Base-by-base conservation (phyloP, 2,888 invertebrate species). In the Spodoptera exigua region DNA sequence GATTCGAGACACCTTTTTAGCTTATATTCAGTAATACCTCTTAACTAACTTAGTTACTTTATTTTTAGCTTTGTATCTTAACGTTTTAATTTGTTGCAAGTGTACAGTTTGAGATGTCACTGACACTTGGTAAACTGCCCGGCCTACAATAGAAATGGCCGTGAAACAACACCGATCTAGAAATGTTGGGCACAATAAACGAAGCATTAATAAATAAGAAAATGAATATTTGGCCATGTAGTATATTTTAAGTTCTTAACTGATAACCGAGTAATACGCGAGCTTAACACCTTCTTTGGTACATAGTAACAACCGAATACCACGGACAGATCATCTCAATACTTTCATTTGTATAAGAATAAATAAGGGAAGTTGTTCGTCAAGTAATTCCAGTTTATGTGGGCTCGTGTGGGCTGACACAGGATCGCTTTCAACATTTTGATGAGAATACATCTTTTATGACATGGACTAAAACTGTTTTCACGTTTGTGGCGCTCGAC, bases 301-400 rank as follows among this genome's bases (percentile, higher is more conserved):
- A 39, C 32, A 32, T 9, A 45, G 36, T 35, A 45, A 36, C 57
- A 61, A 21, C 47, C 47, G 17, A 62, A 56, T 60, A 52, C 47
- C 35, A 46, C 62, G 48, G 48, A 60, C 48, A 61, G 49, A 61
- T 48, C 11, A 54, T 45, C 60, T 49, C 46, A 39, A 71, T 62
- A 69, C 66, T 67, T 74, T 73, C 58, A 58, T 74, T 74, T 74
- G 67, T 63, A 59, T 61, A 67, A 72, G 57, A 65, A 79, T 72
- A 67, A 71, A 73, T 74, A 72, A 73, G 75, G 63, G 75, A 75
- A 81, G 79, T 75, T 72, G 80, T 80, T 74, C 73, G 78, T 78
- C 77, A 68, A 74, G 81, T 74, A 64, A 73, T 76, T 78, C 81
- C 77, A 75, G 80, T 81, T 83, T 76, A 72, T 74, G 66, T 70